phyloP scores from a whole-genome alignment of 2,888 invertebrate genomes.

The Athalia rosae region DNA sequence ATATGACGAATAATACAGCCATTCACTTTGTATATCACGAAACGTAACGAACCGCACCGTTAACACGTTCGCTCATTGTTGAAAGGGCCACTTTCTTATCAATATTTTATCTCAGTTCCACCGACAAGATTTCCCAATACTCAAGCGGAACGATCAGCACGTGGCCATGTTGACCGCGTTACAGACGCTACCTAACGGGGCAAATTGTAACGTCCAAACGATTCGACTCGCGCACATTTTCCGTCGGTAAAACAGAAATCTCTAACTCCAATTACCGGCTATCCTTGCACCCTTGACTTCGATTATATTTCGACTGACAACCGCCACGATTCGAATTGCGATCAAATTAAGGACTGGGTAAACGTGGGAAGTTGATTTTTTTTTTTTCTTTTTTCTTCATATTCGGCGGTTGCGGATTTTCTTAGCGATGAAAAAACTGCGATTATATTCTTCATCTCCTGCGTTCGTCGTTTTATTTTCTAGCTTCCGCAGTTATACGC shows the following conservation, averaged over 20 bases:
- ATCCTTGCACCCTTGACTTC: neutral
- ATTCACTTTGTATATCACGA: neutral
- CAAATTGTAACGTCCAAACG: slow-evolving; percentile 9
- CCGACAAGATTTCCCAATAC: neutral
- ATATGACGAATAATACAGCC: neutral
- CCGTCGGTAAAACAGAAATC: slow-evolving; percentile 17
- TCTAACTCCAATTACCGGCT: neutral
- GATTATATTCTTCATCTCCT: too few relatives aligned
- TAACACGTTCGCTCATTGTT: too few relatives aligned
- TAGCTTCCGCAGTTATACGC: neutral
- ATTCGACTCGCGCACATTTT: neutral
- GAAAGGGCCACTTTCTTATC: neutral
- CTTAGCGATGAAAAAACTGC: too few relatives aligned
- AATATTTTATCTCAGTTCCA: too few relatives aligned
- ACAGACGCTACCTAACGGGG: slow-evolving; percentile 55
- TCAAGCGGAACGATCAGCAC: slow-evolving; percentile 56
- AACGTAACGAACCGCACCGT: too few relatives aligned
- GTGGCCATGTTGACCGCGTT: slow-evolving; percentile 69
- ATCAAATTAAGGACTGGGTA: too few relatives aligned
- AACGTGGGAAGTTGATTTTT: too few relatives aligned
- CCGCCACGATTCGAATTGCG: neutral
- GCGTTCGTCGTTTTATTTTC: neutral
- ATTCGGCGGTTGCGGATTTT: too few relatives aligned
- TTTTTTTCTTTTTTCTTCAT: too few relatives aligned
- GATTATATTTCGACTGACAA: too few relatives aligned